Conservation (phyloP, 2,113 vertebrate genomes). For the Alosa alosa region DNA sequence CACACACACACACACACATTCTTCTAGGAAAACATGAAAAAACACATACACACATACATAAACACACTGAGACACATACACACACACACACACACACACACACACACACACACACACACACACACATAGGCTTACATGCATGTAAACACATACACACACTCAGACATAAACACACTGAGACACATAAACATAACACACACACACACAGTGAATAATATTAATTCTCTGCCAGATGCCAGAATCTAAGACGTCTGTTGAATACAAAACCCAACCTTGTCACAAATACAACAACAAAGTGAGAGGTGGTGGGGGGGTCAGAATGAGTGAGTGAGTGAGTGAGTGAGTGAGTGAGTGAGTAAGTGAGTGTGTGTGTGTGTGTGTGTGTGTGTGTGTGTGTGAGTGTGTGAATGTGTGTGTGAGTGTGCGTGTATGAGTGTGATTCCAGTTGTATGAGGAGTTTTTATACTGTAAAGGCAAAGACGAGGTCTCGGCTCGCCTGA, state of each 20-base stretch:
- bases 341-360: neutral
- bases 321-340: neutral
- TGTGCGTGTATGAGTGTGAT: neutral
- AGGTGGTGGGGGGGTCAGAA: neutral
- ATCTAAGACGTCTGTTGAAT: neutral
- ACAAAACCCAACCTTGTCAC: neutral
- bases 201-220: neutral
- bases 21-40: neutral
- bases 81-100: neutral
- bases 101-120: constrained; percentile 1
- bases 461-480: neutral
- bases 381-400: neutral
- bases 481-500: neutral
- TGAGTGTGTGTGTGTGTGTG: neutral
- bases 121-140: neutral
- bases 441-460: neutral
- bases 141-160: neutral
- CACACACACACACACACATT: no score
- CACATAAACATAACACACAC: neutral
- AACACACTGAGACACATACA: neutral
- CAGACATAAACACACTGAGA: neutral
- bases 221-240: neutral
- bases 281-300: neutral
- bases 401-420: neutral
- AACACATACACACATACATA: neutral